Conservation (phyloP, 2,113 vertebrate genomes). For the Passer domesticus region DNA sequence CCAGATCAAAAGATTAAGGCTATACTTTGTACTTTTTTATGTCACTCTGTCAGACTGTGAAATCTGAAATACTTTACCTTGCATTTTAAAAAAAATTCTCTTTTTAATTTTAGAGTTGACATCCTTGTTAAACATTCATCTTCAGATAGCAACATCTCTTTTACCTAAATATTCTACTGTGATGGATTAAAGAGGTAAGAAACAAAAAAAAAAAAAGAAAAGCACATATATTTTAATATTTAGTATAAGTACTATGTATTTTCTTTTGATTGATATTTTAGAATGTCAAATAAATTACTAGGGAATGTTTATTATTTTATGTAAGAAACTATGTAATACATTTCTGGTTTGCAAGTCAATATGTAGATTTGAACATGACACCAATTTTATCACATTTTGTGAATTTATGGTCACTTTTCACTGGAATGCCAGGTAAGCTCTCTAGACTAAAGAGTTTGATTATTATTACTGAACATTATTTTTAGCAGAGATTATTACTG, state of each 20-base stretch:
- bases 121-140: not conserved
- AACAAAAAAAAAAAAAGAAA: not conserved
- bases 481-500: not conserved
- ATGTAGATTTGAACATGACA: not conserved
- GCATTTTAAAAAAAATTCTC: not conserved
- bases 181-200: not conserved
- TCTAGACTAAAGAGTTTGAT: not conserved
- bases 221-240: not conserved
- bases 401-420: not conserved
- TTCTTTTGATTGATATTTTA: conserved; percentile 20
- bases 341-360: not conserved
- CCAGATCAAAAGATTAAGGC: not conserved
- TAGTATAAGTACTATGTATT: not conserved
- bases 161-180: not conserved
- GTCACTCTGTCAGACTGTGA: not conserved
- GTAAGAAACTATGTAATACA: not conserved
- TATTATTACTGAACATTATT: not conserved
- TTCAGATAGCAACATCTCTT: not conserved
- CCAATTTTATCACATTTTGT: not conserved
- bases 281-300: not conserved
- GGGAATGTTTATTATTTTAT: not conserved
- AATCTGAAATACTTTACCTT: not conserved
- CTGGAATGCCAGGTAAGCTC: not conserved
- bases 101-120: not conserved
- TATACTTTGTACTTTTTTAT: not conserved